A percentile compares a stretch with the other conserved stretches of the same genome.
Evolutionary conservation across 2,888 invertebrate species (phyloP).

Genomic region (Sisyra terminalis): DNA sequence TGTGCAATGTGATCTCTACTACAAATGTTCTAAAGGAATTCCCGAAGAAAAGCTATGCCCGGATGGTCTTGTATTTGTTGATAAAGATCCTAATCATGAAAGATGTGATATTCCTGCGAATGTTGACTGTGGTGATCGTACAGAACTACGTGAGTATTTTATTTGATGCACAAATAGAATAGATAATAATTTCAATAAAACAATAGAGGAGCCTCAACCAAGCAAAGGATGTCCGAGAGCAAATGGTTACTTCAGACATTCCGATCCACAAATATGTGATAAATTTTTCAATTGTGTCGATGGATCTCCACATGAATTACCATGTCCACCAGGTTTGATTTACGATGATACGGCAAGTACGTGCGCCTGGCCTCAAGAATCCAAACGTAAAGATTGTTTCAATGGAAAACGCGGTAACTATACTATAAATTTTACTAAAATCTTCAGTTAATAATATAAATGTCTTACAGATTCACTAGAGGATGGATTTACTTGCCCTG

Average conservation of each 20-base stretch:
- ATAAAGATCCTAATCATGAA: constrained; percentile 52
- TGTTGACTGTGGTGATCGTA: constrained; percentile 60
- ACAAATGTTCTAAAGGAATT: constrained; percentile 48
- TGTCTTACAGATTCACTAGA: constrained; percentile 42
- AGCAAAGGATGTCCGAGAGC: constrained; percentile 57
- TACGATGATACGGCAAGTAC: constrained; percentile 57
- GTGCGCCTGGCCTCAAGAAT: constrained; percentile 57
- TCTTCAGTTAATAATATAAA: neutral
- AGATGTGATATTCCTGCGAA: constrained; percentile 62
- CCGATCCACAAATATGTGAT: constrained; percentile 55
- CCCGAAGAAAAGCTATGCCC: constrained; percentile 54
- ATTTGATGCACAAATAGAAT: neutral
- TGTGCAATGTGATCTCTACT: constrained; percentile 65
- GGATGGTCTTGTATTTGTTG: constrained; percentile 62
- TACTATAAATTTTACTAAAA: constrained; percentile 14
- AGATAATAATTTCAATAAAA: constrained; percentile 8
- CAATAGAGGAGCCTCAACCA: constrained; percentile 56
- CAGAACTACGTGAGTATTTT: constrained; percentile 52
- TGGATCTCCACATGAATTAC: constrained; percentile 45
- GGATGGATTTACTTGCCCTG: constrained; percentile 64
- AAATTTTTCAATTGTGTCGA: constrained; percentile 67
- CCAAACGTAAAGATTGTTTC: constrained; percentile 34
- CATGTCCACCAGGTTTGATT: constrained; percentile 58
- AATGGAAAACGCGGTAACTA: constrained; percentile 28
- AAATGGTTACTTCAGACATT: constrained; percentile 62